Base-by-base conservation (phyloP, 92 coral and sea anemone species). In the Parazoanthus darwini region DNA sequence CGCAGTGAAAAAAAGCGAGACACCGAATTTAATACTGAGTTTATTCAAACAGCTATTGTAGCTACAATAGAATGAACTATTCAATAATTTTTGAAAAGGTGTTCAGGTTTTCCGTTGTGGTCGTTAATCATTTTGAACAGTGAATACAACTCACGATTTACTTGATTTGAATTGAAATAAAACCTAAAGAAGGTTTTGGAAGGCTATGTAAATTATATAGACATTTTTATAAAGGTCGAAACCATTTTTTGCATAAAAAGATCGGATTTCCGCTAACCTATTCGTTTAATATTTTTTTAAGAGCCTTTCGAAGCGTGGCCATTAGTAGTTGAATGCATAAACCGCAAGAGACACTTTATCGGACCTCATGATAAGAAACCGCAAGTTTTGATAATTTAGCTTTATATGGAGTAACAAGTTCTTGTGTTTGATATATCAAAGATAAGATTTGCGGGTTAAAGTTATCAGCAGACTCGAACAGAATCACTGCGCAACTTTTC, bases 321-420 rank as follows among this genome's bases (percentile, higher is more conserved):
- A 84, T 71, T 71, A 70, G 87, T 71, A 84, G 71, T 84, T 72
- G 87, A 71, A 84, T 72, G 50, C 66, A 84, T 16, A 68, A 43
- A 25, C 66, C 7, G 33, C 33, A 74, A 82, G 77, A 5, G 87
- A 84, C 8, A 26, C 74, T 72, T 84, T 42, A 84, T 70, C 63
- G 44, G 15, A 71, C 65, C 15, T 38, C 23, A 42, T 36, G 65
- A 43, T 26, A 14, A 20, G 74, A 83, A 23, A 42, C 78, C 78
- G 77, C 87, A 68, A 83, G 20, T 71, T 84, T 46, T 84, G 48
- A 84, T n/a, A 25, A 16, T 43, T n/a, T 50, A 44, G 23, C 75
- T 68, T 16, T 70, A 44, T 71, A 15, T 26, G 68, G 68, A 35
- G 54, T 25, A 22, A 70, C 65, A 26, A 67, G 42, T 70, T 20